Percentiles rank a stretch among this genome's conserved stretches.
phyloP scores from a whole-genome alignment of 2,113 vertebrate species.

The Pteronura brasiliensis region DNA sequence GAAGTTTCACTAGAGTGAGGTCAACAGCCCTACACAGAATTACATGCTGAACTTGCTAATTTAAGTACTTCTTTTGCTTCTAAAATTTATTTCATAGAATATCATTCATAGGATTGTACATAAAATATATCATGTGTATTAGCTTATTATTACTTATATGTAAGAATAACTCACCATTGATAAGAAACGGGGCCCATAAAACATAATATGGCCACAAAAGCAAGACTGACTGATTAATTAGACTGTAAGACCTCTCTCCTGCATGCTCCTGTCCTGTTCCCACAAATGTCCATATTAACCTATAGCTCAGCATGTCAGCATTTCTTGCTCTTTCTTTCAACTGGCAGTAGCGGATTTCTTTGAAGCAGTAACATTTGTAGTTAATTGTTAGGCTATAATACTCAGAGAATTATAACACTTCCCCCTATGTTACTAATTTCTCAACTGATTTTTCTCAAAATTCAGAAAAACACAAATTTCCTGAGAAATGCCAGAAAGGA shows the following conservation, averaged over 20 bases:
- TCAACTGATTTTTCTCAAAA: slow-evolving; percentile 11
- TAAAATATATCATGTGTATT: not conserved
- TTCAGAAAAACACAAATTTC: slow-evolving; percentile 15
- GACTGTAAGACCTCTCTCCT: not conserved
- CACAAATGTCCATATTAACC: not conserved
- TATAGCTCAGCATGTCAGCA: not conserved
- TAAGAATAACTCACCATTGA: slow-evolving; percentile 18
- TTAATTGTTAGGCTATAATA: not conserved
- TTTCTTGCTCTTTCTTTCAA: slow-evolving; percentile 30
- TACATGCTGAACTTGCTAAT: not conserved
- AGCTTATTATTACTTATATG: slow-evolving; percentile 6
- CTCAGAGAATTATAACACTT: slow-evolving; percentile 8
- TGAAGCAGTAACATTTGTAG: slow-evolving; percentile 33
- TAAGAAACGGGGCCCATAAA: not conserved
- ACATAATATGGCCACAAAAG: not conserved
- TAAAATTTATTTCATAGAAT: slow-evolving; percentile 27
- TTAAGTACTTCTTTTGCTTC: slow-evolving; percentile 10
- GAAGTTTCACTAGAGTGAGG: too few relatives aligned
- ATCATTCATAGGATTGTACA: not conserved
- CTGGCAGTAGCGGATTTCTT: not conserved
- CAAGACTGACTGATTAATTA: not conserved
- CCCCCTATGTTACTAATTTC: slow-evolving; percentile 3
- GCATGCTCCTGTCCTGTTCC: not conserved
- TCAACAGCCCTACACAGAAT: not conserved
- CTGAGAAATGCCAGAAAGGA: slow-evolving; percentile 2